Conservation (phyloP, 1,140 invertebrate genomes). For the Lepidurus arcticus region DNA sequence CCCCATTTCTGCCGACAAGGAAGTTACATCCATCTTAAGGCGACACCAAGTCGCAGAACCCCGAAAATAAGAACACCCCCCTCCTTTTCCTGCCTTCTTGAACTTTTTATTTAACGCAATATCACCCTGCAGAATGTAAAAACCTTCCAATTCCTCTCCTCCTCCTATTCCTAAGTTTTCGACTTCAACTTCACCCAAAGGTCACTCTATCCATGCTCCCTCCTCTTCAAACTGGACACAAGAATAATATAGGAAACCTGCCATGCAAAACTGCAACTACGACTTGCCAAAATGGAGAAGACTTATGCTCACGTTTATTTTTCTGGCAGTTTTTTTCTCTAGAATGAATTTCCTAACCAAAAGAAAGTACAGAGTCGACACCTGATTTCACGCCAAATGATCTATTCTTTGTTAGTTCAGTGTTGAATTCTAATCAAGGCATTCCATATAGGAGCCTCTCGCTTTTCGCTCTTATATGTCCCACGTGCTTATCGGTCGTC, state of each 20-base stretch:
- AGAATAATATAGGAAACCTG: not conserved
- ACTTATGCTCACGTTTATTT: not conserved
- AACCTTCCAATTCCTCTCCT: not conserved
- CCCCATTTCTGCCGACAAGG: slow-evolving; percentile 14
- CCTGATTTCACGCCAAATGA: not conserved
- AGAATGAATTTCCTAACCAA: not conserved
- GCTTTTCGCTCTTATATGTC: not conserved
- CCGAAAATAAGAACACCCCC: not conserved
- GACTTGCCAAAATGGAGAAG: not conserved
- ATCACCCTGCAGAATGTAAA: slow-evolving; percentile 4
- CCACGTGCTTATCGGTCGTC: slow-evolving; percentile 17
- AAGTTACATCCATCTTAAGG: slow-evolving; percentile 19
- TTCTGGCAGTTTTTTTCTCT: not conserved
- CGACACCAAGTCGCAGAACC: slow-evolving; percentile 14
- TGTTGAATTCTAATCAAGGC: slow-evolving; percentile 18
- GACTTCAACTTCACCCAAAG: not conserved
- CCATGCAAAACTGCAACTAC: not conserved
- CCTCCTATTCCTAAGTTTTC: not conserved
- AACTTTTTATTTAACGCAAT: slow-evolving; percentile 17
- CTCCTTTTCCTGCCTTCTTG: not conserved
- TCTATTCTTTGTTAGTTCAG: slow-evolving; percentile 19
- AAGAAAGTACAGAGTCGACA: not conserved
- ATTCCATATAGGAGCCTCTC: not conserved
- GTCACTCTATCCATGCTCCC: not conserved
- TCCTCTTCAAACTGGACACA: not conserved